Conservation (phyloP, 2,113 vertebrate genomes). For the Dissostichus mawsoni region DNA sequence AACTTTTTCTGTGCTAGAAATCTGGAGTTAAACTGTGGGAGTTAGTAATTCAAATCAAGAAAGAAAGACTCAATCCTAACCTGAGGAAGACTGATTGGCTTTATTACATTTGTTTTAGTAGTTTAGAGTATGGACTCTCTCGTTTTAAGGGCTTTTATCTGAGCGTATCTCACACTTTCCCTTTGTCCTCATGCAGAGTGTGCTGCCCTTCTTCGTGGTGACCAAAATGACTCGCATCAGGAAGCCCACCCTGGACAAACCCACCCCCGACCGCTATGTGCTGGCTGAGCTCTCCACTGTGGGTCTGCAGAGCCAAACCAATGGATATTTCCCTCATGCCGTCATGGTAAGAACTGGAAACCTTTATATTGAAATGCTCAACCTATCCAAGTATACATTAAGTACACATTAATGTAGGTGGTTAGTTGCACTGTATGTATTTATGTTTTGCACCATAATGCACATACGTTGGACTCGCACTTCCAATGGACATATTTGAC, state of each 20-base stretch:
- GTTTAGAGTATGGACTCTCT: no score
- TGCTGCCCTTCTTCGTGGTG: conserved; percentile 90
- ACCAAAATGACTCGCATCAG: conserved; percentile 93
- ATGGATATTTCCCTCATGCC: conserved; percentile 90
- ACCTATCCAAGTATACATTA: background rate
- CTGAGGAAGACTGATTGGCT: background rate
- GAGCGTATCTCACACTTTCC: background rate
- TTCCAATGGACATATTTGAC: no score
- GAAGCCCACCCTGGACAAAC: conserved; percentile 88
- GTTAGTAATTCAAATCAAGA: background rate
- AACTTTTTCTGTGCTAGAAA: background rate
- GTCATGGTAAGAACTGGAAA: conserved; percentile 84
- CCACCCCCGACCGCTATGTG: conserved; percentile 89
- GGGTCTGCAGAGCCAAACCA: conserved; percentile 89
- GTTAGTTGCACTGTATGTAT: no score
- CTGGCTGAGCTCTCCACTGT: conserved; percentile 90
- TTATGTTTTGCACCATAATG: no score
- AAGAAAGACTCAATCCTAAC: background rate
- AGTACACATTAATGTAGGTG: background rate
- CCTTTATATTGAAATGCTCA: background rate
- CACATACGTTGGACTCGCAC: no score
- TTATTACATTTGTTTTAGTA: no score
- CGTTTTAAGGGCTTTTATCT: background rate
- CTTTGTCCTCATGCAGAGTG: conserved; percentile 82
- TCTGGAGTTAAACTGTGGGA: background rate